Conservation (phyloP, 2,888 invertebrate genomes). For the Sisyra nigra region DNA sequence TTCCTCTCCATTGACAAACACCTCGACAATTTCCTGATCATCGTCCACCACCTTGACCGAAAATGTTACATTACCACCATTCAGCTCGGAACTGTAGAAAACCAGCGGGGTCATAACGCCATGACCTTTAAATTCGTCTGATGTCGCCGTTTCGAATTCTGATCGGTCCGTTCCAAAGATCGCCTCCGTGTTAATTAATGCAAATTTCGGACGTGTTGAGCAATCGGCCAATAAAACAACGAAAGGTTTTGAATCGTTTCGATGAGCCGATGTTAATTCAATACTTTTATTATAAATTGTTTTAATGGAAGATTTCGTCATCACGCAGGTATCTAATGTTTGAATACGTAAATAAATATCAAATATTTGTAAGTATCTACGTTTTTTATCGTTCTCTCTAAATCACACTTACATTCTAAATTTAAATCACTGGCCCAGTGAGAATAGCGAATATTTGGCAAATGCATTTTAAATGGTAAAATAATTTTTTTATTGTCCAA, state of each 20-base stretch:
- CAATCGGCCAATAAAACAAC: constrained; percentile 18
- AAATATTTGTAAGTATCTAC: neutral
- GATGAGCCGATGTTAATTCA: neutral
- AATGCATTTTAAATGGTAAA: constrained; percentile 7
- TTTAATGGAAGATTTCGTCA: constrained; percentile 15
- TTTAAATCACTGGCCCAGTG: too few species aligned
- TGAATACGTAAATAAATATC: neutral
- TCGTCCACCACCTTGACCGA: constrained; percentile 1
- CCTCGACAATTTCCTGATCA: constrained; percentile 1
- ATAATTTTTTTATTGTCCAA: constrained; percentile 3
- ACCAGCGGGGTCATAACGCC: too few species aligned
- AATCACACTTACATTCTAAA: too few species aligned
- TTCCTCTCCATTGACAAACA: too few species aligned
- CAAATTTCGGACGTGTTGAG: constrained; percentile 16
- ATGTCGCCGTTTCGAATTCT: too few species aligned
- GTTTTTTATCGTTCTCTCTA: too few species aligned
- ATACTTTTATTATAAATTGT: constrained; percentile 14
- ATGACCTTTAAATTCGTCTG: too few species aligned
- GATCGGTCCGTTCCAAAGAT: neutral
- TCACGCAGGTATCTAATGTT: constrained; percentile 16
- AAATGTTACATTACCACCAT: neutral
- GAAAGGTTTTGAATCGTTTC: constrained; percentile 14
- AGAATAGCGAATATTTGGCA: constrained; percentile 9
- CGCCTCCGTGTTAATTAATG: constrained; percentile 16
- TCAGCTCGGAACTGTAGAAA: too few species aligned